Percentiles rank a stretch among this genome's conserved stretches.
Evolutionary conservation across 2,797 vertebrate genomes (phyloP).

Genomic region (Taenioides sp.): DNA sequence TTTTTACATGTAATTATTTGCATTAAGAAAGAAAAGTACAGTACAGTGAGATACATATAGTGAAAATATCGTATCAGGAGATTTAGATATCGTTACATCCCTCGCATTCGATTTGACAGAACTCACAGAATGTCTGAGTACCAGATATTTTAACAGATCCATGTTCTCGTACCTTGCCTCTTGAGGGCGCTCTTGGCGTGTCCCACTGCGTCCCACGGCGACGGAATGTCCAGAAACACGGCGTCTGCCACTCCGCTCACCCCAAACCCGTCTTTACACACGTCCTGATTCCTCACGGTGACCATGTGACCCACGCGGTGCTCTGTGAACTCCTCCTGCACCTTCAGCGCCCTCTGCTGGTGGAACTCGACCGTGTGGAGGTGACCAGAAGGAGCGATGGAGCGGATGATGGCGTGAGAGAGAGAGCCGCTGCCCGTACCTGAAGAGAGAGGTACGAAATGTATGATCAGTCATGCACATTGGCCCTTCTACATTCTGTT

Average conservation of each 20-base stretch:
- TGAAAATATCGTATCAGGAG: too few relatives aligned
- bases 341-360: slow-evolving; percentile 91
- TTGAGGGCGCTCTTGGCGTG: slow-evolving; percentile 90
- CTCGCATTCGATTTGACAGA: too few relatives aligned
- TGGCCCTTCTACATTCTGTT: too few relatives aligned
- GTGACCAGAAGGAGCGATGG: slow-evolving; percentile 91
- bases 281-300: slow-evolving; percentile 92
- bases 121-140: too few relatives aligned
- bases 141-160: too few relatives aligned
- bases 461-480: not conserved
- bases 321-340: slow-evolving; percentile 87
- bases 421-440: slow-evolving; percentile 96
- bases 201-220: slow-evolving; percentile 92
- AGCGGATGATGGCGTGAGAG: slow-evolving; percentile 93
- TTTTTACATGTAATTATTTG: too few relatives aligned
- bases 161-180: slow-evolving; percentile 78
- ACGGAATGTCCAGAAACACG: slow-evolving; percentile 95
- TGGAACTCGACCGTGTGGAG: slow-evolving; percentile 98
- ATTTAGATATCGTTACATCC: too few relatives aligned
- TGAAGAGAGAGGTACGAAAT: slow-evolving; percentile 42
- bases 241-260: slow-evolving; percentile 87
- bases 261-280: slow-evolving; percentile 92
- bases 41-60: too few relatives aligned
- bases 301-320: slow-evolving; percentile 90
- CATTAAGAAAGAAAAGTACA: too few relatives aligned